A percentile compares a stretch with the other conserved stretches of the same genome.
Conservation (phyloP, 1,140 invertebrate genomes). For the Acromyrmex echinatior region DNA sequence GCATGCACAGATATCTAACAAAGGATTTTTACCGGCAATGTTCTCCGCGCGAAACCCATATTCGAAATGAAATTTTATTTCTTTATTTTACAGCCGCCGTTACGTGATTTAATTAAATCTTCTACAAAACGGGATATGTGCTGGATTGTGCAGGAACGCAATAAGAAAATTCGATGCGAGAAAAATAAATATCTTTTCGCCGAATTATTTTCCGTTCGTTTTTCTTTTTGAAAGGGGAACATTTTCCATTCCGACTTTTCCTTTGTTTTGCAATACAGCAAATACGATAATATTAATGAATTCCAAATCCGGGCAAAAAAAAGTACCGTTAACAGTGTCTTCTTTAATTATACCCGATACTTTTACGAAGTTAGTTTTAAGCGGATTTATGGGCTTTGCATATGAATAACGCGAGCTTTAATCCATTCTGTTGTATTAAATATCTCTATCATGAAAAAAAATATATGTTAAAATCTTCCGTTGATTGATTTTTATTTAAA, state of each 20-base stretch:
- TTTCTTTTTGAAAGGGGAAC: background rate
- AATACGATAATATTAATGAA: background rate
- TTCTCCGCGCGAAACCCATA: conserved; percentile 19
- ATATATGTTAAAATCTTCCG: background rate
- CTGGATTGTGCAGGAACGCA: background rate
- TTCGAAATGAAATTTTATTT: conserved; percentile 66
- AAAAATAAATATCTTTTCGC: conserved; percentile 8
- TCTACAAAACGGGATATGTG: background rate
- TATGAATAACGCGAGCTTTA: background rate
- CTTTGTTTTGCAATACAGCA: background rate
- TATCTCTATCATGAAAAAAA: background rate
- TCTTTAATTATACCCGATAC: background rate
- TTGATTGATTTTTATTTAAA: conserved; percentile 17
- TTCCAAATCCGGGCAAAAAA: background rate
- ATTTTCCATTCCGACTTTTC: background rate
- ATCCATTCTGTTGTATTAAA: background rate
- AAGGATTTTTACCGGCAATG: conserved; percentile 46
- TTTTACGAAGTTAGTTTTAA: conserved; percentile 27
- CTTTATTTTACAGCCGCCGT: conserved; percentile 40
- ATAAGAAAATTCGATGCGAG: conserved; percentile 30
- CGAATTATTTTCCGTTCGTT: background rate
- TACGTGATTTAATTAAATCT: conserved; percentile 68
- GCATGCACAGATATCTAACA: conserved; percentile 39
- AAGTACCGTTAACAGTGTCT: background rate
- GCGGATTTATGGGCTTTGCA: background rate